phyloP scores from a whole-genome alignment of 2,888 invertebrate species.

The Julus scanicus region DNA sequence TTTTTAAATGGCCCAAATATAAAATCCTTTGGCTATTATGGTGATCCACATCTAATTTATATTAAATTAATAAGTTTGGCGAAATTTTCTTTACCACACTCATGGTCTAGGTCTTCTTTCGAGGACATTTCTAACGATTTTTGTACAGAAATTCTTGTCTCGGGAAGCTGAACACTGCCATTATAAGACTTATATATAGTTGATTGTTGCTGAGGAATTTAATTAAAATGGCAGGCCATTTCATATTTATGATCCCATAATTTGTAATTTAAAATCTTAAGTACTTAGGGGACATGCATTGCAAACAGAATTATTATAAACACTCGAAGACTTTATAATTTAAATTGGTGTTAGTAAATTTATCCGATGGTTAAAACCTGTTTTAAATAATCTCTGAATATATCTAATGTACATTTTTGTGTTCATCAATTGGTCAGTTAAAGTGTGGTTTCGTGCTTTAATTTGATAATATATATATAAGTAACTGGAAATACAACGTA shows the following conservation, averaged over 20 bases:
- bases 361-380: neutral
- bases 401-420: neutral
- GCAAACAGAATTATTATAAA: neutral
- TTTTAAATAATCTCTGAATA: neutral
- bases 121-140: neutral
- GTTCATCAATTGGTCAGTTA: neutral
- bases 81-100: neutral
- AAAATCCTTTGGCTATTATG: neutral
- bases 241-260: constrained; percentile 14
- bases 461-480: too few relatives aligned
- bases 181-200: neutral
- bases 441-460: too few relatives aligned
- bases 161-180: neutral
- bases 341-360: neutral
- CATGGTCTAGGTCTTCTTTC: neutral
- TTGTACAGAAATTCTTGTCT: neutral
- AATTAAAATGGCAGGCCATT: constrained; percentile 16
- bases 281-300: constrained; percentile 19
- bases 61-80: neutral
- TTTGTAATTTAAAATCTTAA: constrained; percentile 34
- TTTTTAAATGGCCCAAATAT: neutral
- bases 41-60: neutral
- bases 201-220: constrained; percentile 17
- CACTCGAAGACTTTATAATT: neutral
- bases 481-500: too few relatives aligned